Base-by-base conservation (phyloP, 2,797 vertebrate genomes). In the Prionace glauca region DNA sequence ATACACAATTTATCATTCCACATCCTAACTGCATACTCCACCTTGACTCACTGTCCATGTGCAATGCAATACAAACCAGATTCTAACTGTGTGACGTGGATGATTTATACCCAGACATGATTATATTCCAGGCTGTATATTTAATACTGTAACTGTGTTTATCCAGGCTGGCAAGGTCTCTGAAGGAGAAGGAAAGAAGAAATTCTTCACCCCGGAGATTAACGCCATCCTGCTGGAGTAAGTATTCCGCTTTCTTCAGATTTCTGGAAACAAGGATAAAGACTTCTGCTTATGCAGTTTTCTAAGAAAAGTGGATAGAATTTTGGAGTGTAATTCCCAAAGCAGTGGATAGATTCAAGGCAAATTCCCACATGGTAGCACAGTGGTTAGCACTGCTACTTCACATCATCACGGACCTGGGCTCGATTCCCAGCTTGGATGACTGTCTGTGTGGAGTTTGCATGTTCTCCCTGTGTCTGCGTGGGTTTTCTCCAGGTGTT, bases 221-320 rank as follows among this genome's bases (percentile, higher is more conserved):
- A 99, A 99, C 98, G 99, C 99, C 98, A 99, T 99, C 97, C 98
- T 99, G 45, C 98, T 99, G 96, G 99, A 99, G 99, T 99, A 98
- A 99, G 99, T 98, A 95, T 72, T 71, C n/a, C 24, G 62, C n/a
- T 67, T 92, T 67, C n/a, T 69, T 92, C n/a, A 69, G 20, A 92
- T n/a, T 41, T 69, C 20, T 9, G 10, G 20, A 29, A n/a, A 65
- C 1, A 36, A 8, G 18, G 32, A 16, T n/a, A 65, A 91, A 56
- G 88, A 41, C 18, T 62, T 3, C 8, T 67, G 60, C n/a, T 67
- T 92, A 12, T 69, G 36, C n/a, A 92, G 41, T 41, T 41, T 69
- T 69, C 62, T 41, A 2, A 67, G n/a, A 36, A 69, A 92, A 69
- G 36, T 92, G n/a, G 36, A 4, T 67, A 24, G 62, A 41, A n/a